A percentile compares a stretch with the other conserved stretches of the same genome.
phyloP scores from a whole-genome alignment of 2,797 vertebrate species.

The Apogon hyalosoma region DNA sequence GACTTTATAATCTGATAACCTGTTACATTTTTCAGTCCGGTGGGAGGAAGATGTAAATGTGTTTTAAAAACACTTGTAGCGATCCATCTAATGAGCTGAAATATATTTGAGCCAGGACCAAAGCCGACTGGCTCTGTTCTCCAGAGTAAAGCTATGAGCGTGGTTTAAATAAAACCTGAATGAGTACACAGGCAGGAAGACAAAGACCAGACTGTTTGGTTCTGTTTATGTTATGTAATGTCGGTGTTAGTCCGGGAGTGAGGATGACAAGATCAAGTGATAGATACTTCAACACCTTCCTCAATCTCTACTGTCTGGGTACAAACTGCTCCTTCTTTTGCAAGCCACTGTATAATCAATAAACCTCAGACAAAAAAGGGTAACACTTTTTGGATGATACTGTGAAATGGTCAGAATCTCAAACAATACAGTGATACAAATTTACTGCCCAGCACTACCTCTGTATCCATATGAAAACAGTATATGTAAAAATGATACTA shows the following conservation, averaged over 20 bases:
- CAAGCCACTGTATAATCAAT: no score
- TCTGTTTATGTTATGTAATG: constrained; percentile 30
- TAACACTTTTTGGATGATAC: no score
- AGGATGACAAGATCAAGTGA: constrained; percentile 1
- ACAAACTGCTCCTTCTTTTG: no score
- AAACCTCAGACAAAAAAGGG: no score
- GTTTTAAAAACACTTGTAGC: neutral
- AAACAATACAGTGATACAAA: no score
- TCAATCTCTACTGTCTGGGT: neutral
- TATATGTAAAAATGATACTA: no score
- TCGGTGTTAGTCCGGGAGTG: constrained; percentile 9
- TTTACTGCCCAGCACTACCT: no score
- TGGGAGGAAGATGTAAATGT: neutral
- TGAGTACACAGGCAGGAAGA: constrained; percentile 20
- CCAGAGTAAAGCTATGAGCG: no score
- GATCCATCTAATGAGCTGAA: constrained; percentile 10
- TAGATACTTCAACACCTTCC: neutral
- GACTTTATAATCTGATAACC: no score
- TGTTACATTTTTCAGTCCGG: no score
- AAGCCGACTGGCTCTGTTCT: neutral
- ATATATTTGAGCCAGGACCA: neutral
- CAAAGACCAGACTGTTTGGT: constrained; percentile 26
- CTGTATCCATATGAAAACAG: no score
- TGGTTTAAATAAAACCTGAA: constrained; percentile 13
- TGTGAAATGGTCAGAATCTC: no score